Conservation (phyloP, 2,888 invertebrate genomes). For the Serripes groenlandicus region DNA sequence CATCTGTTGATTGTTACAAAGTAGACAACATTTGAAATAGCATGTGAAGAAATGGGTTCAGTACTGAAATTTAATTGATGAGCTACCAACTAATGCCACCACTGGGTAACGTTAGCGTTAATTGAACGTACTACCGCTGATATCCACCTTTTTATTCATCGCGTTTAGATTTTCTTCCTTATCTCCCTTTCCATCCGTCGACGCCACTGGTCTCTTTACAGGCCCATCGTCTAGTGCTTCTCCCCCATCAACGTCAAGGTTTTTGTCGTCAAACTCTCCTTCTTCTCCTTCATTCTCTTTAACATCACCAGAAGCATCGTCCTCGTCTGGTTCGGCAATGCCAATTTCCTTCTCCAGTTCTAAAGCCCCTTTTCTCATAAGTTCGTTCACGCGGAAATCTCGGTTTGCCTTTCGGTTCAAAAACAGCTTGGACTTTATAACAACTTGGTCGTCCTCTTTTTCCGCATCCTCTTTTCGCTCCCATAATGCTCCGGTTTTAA, state of each 20-base stretch:
- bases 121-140: too few species aligned
- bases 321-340: conserved; percentile 23
- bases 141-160: too few species aligned
- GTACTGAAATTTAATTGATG: too few species aligned
- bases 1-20: too few species aligned
- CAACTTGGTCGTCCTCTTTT: conserved; percentile 40
- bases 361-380: conserved; percentile 51
- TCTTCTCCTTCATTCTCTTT: not conserved
- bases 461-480: conserved; percentile 48
- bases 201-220: not conserved
- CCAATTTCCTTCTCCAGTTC: conserved; percentile 28
- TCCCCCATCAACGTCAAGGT: too few species aligned
- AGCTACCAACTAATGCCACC: too few species aligned
- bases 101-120: too few species aligned
- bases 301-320: conserved; percentile 44
- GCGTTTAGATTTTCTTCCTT: too few species aligned
- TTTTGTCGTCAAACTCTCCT: not conserved
- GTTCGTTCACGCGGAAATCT: conserved; percentile 61
- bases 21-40: too few species aligned
- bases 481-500: conserved; percentile 64
- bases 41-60: too few species aligned
- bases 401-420: conserved; percentile 52
- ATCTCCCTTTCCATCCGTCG: not conserved
- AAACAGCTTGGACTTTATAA: conserved; percentile 51
- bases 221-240: not conserved